Evolutionary conservation across 2,888 invertebrate genomes (phyloP), one percentile per base, ranked within the genome.

Genomic region (Zhuqinia jingwanae): DNA sequence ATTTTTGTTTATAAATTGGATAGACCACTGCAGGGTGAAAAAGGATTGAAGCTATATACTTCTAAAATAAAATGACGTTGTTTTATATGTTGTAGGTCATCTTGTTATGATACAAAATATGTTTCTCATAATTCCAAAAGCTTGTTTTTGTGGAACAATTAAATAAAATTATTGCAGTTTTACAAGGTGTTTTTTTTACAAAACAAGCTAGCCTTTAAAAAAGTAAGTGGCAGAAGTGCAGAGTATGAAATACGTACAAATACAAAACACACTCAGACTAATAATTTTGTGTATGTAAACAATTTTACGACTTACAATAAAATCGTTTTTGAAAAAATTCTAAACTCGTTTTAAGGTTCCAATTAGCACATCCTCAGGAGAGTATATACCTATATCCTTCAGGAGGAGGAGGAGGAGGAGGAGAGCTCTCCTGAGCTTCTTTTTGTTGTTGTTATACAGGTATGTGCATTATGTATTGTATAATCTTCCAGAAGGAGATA

Each of bases 221-320:
- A 36, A 36, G 36, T 8, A 36, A 36, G 5, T 8, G n/a, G n/a
- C 36, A 36, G 36, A 36, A 36, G 8, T 6, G 8, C 36, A 36
- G 36, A 3, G 36, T 36, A 8, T 36, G 36, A 8, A 6, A 8
- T 36, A 3, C 36, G 36, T 36, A 3, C 3, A 36, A 8, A 6
- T 36, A 36, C 36, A 36, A 36, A 36, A 36, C 8, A 8, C 36
- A 36, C 36, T 3, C 36, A 50, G 8, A n/a, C 27, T 25, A 13
- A 15, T 22, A 30, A 25, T 60, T 60, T 60, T 8, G 36, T 60
- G 15, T n/a, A 60, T 25, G 73, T 11, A 50, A 73, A 73, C 73
- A 73, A 25, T 47, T 50, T 73, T 47, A 22, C 50, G 47, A 1
- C 45, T 76, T 36, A 30, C 56, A 76, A 76, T 53, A 76, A 76